A percentile compares a stretch with the other conserved stretches of the same genome.
Conservation (phyloP, 2,113 vertebrate genomes). For the Xiphorhynchus elegans region DNA sequence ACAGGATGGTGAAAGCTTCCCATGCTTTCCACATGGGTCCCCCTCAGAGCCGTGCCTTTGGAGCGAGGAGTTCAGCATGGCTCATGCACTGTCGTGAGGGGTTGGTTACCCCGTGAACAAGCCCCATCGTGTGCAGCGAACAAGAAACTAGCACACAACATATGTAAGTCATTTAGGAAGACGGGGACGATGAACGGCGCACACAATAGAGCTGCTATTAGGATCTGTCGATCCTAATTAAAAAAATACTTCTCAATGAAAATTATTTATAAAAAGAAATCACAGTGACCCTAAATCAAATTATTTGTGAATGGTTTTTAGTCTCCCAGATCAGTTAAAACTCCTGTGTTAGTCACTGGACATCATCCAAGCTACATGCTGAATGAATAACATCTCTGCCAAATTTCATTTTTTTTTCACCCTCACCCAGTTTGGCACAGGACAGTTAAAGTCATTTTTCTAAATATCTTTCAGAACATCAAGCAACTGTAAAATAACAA, state of each 20-base stretch:
- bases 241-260: constrained; percentile 61
- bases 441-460: constrained; percentile 48
- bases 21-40: background rate
- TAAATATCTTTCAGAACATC: constrained; percentile 66
- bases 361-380: constrained; percentile 42
- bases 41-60: background rate
- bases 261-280: constrained; percentile 64
- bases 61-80: background rate
- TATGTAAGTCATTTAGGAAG: constrained; percentile 43
- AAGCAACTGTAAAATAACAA: constrained; percentile 59
- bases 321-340: constrained; percentile 44
- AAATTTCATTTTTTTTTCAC: constrained; percentile 42
- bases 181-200: background rate
- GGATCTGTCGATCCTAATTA: constrained; percentile 41
- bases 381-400: constrained; percentile 58
- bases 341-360: constrained; percentile 56
- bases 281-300: constrained; percentile 58
- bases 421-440: constrained; percentile 55
- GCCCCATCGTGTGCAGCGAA: background rate
- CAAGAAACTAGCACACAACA: constrained; percentile 1
- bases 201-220: constrained; percentile 52
- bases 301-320: constrained; percentile 68
- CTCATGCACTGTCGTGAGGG: background rate
- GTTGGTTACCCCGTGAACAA: background rate
- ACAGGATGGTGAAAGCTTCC: background rate